Base-by-base conservation (phyloP, 2,888 invertebrate species). In the Drosophila glabriapex region DNA sequence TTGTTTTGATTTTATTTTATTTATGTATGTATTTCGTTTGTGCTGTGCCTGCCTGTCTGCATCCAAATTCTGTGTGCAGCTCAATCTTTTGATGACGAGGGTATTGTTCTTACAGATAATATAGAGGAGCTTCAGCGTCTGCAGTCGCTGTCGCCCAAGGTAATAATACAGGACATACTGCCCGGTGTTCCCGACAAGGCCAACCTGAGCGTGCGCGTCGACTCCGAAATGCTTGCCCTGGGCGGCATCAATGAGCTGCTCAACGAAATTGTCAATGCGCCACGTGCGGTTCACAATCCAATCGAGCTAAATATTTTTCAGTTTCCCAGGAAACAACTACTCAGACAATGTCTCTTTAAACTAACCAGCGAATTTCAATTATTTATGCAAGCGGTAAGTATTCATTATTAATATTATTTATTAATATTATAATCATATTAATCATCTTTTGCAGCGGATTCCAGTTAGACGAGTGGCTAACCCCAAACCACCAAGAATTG, bases 61-160 rank as follows among this genome's bases (percentile, higher is more conserved):
- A 75, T 72, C 33, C 64, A 65, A 71, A 66, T 54, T 55, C 50
- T 68, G 73, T 64, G 69, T 63, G 71, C 82, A 84, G 85, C 63
- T 60, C 90, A 78, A 67, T 86, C 73, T 70, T 89, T 81, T 62
- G 90, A 93, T 74, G 93, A 93, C 74, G 93, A 93, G 78, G 93
- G 93, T 69, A 88, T 93, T 68, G 91, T 82, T 68, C 91, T 93
- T 76, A 87, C 93, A 65, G 93, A 93, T 79, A 33, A 63, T 73
- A 63, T 90, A 29, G 92, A 92, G 69, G 92, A 92, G 52, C 76
- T 92, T 50, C 77, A 84, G 35, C 92, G 91, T 19, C 76, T 75
- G 5, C 82, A 72, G 39, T 86, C 91, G 82, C 69, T 92, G 4
- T 91, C 90, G 37, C 92, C 92, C 3, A 81, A 83, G 35, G 89